Percentiles rank a stretch among this genome's conserved stretches.
Conservation (phyloP, 1,140 invertebrate genomes). For the Nasonia vitripennis region DNA sequence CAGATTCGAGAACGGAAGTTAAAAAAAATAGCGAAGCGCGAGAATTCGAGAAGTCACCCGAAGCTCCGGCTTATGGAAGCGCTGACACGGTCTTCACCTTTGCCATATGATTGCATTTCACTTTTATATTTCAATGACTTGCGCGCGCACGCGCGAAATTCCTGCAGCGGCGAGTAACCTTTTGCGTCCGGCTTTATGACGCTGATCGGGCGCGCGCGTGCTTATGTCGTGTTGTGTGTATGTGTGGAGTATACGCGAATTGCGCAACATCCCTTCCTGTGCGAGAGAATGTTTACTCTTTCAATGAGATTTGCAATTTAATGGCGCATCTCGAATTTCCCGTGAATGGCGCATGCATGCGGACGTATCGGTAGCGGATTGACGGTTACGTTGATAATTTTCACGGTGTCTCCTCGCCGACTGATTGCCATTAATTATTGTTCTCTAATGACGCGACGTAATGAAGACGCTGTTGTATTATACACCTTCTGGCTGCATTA, state of each 20-base stretch:
- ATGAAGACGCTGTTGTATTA: background rate
- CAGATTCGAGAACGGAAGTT: too few species aligned
- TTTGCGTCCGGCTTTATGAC: background rate
- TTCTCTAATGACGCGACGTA: background rate
- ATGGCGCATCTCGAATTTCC: background rate
- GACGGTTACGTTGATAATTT: background rate
- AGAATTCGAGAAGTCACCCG: background rate
- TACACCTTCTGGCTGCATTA: background rate
- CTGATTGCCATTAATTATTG: background rate
- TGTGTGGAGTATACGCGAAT: background rate
- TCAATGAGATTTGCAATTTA: background rate
- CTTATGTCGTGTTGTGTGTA: too few species aligned
- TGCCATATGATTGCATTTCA: conserved; percentile 4
- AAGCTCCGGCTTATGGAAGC: background rate
- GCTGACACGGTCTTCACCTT: conserved; percentile 16
- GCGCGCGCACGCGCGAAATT: background rate
- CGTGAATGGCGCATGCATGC: too few species aligned
- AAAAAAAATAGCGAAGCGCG: background rate
- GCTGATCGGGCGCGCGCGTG: too few species aligned
- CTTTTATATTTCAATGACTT: conserved; percentile 24
- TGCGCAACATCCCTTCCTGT: background rate
- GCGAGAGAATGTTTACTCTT: background rate
- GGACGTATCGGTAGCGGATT: too few species aligned
- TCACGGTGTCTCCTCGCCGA: background rate
- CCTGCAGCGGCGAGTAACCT: background rate